These are phyloP conservation scores for Amblyopsis hoosieri DNA, from an alignment of 2,797 vertebrate genomes.

Conservation along the genomic window DNA sequence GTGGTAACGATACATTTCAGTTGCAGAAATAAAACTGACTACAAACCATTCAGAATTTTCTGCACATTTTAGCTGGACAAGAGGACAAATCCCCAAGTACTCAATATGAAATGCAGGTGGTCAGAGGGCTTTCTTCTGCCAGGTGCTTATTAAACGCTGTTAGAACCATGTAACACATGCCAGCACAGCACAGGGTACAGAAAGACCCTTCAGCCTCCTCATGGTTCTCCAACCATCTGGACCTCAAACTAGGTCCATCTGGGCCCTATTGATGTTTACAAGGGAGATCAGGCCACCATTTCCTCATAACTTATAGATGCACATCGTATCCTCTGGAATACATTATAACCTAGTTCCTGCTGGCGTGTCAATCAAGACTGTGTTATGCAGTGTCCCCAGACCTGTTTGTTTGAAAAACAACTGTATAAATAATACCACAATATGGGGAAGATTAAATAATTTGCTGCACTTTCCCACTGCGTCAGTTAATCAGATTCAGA, in stretches of 20 bases:
- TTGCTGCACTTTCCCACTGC: neutral
- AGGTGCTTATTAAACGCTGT: conserved; percentile 1
- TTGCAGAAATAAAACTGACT: too few species aligned
- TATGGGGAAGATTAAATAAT: too few species aligned
- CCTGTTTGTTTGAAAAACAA: too few species aligned
- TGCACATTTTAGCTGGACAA: conserved; percentile 5
- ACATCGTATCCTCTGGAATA: conserved; percentile 17
- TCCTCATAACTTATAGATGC: conserved; percentile 27
- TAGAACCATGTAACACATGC: conserved; percentile 8
- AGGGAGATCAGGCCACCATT: conserved; percentile 19
- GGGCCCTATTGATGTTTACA: conserved; percentile 32
- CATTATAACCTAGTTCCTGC: conserved; percentile 9
- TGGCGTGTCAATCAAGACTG: neutral
- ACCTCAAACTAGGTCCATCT: conserved; percentile 28
- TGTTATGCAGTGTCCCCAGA: neutral
- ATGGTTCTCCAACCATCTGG: conserved; percentile 22
- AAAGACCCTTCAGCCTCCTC: conserved; percentile 8
- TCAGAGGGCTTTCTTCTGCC: conserved; percentile 14
- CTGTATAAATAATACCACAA: too few species aligned
- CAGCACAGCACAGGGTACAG: conserved; percentile 9
- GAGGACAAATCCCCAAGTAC: conserved; percentile 10
- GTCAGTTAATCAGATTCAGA: conserved; percentile 8
- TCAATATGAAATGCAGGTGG: conserved; percentile 1
- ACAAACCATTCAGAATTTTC: neutral
- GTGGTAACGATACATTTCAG: too few species aligned